Base-by-base conservation (phyloP, 2,888 invertebrate species). In the Craniophora ligustri region DNA sequence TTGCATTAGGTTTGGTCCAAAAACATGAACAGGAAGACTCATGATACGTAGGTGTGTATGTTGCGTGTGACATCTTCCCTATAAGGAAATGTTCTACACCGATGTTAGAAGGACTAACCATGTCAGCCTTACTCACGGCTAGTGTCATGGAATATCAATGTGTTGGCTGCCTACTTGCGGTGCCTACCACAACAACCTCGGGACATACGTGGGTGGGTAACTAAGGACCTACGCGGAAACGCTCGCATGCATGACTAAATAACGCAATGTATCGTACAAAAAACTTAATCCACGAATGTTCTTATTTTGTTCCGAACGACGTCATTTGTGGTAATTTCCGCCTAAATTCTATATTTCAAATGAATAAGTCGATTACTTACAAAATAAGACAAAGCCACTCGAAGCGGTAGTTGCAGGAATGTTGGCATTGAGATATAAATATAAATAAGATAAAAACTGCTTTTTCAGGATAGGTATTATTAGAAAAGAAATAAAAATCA, bases 201-300 rank as follows among this genome's bases (percentile, higher is more conserved):
- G 82, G 77, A 78, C 55, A 76, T 75, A 92, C 92, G 92, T 92
- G 92, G 91, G 89, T 51, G 67, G 92, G 68, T 71, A 85, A 78
- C 86, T 87, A 88, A 91, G 84, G 83, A 86, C 83, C 85, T 87
- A 91, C 84, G 85, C 90, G 92, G 91, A 91, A 89, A 86, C 72
- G 74, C 64, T 67, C 57, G 56, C 69, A 64, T 76, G 79, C 82
- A 82, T 82, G 76, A 79, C 82, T 80, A 84, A 82, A 75, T 71
- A 73, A 54, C 56, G 65, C 67, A 63, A 51, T 58, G 50, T 68
- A 55, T 40, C 46, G 18, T 48, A 64, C 41, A 78, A 78, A 80
- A 77, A 79, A 78, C 51, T 44, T 45, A 72, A 57, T 61, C 57
- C 44, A 51, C 57, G 62, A 66, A 67, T 72, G 68, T 71, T 74